Percentiles rank a stretch among this genome's conserved stretches.
These are phyloP conservation scores for Drosophila triauraria DNA, from an alignment of 1,140 invertebrate genomes.

Conservation along the genomic window DNA sequence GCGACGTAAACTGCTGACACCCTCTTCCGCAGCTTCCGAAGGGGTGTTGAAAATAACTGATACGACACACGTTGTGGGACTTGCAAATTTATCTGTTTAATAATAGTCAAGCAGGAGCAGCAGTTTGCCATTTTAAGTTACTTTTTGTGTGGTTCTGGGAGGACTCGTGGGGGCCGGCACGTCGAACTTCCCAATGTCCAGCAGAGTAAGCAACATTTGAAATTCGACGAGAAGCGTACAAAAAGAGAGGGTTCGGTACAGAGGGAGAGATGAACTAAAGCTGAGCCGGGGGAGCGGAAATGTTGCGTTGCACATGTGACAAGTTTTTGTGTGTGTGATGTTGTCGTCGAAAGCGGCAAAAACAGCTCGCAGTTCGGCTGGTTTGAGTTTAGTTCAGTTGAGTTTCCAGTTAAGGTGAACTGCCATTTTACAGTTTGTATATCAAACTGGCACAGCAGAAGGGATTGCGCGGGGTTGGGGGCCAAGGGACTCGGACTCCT, in stretches of 20 bases:
- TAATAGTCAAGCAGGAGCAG: slow-evolving; percentile 55
- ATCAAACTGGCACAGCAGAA: slow-evolving; percentile 62
- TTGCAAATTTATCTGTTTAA: slow-evolving; percentile 76
- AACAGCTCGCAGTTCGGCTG: slow-evolving; percentile 55
- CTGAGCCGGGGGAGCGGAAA: slow-evolving; percentile 47
- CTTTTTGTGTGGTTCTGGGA: slow-evolving; percentile 5
- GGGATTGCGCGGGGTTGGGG: slow-evolving; percentile 3
- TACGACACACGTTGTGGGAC: slow-evolving; percentile 52
- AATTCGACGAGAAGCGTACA: slow-evolving; percentile 76
- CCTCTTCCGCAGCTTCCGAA: slow-evolving; percentile 27
- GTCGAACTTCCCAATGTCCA: slow-evolving; percentile 66
- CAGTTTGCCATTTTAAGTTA: slow-evolving; percentile 37
- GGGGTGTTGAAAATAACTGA: slow-evolving; percentile 43
- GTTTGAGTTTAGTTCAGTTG: slow-evolving; percentile 60
- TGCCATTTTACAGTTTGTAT: slow-evolving; percentile 79
- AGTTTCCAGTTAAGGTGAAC: slow-evolving; percentile 76
- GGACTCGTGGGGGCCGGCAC: slow-evolving; percentile 30
- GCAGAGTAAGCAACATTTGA: slow-evolving; percentile 81
- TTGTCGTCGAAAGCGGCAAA: slow-evolving; percentile 61
- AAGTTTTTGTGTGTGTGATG: slow-evolving; percentile 62
- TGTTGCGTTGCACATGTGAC: slow-evolving; percentile 80
- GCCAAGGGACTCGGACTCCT: background rate
- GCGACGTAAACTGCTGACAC: slow-evolving; percentile 49
- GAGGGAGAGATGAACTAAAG: slow-evolving; percentile 12
- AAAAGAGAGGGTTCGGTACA: slow-evolving; percentile 18